phyloP scores from a whole-genome alignment of 2,797 vertebrate genomes.

The Gymnothorax reevesii region DNA sequence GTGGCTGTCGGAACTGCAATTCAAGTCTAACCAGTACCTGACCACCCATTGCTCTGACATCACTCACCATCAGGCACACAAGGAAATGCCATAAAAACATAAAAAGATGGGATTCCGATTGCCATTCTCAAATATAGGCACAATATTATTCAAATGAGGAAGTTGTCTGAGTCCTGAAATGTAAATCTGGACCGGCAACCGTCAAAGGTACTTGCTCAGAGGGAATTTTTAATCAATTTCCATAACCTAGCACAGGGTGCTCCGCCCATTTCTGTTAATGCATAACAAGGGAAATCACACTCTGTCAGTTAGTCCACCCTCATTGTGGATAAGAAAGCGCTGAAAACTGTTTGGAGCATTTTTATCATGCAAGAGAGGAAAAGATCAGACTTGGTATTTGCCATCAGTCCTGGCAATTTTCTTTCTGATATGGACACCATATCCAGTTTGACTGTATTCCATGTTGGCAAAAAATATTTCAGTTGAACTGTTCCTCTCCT shows the following conservation, averaged over 20 bases:
- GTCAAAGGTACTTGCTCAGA: not conserved
- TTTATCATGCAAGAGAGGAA: not conserved
- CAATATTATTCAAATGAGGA: not conserved
- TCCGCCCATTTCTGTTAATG: not conserved
- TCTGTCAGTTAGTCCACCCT: not conserved
- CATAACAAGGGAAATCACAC: not conserved
- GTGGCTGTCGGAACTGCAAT: not conserved
- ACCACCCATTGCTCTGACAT: not conserved
- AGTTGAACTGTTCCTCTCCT: not conserved
- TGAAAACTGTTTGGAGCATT: not conserved
- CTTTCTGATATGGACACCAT: not conserved
- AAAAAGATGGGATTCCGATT: not conserved
- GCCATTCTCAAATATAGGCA: not conserved
- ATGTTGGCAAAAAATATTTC: not conserved
- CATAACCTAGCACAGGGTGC: not conserved
- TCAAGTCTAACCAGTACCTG: slow-evolving; percentile 9
- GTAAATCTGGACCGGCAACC: not conserved
- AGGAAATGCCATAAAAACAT: not conserved
- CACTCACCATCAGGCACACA: not conserved
- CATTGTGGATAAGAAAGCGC: not conserved
- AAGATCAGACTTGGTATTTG: not conserved
- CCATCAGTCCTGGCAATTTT: not conserved
- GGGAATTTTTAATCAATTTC: not conserved
- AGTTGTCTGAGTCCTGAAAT: not conserved
- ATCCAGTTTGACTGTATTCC: not conserved